phyloP scores from a whole-genome alignment of 2,888 invertebrate species.

The Pseudococcus viburni region DNA sequence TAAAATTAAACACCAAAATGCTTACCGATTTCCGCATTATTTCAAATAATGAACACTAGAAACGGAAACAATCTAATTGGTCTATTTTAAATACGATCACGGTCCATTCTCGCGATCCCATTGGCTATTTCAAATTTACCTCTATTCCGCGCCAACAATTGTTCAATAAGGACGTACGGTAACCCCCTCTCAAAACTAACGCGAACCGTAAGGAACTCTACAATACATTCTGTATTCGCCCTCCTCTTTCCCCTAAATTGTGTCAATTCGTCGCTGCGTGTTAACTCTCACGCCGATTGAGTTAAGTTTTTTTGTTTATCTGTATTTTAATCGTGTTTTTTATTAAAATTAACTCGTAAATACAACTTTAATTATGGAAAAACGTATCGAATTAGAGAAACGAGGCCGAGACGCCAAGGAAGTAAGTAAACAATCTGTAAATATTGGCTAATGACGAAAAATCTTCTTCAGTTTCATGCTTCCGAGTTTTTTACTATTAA shows the following conservation, averaged over 20 bases:
- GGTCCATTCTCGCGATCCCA: neutral
- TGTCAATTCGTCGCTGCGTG: conserved; percentile 66
- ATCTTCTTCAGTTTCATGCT: conserved; percentile 27
- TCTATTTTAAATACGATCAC: conserved; percentile 13
- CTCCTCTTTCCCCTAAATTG: conserved; percentile 55
- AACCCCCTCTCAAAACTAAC: conserved; percentile 60
- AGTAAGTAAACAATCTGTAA: conserved; percentile 76
- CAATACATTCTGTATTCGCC: conserved; percentile 60
- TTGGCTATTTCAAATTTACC: conserved; percentile 44
- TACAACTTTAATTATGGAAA: conserved; percentile 81
- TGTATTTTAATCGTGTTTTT: conserved; percentile 42
- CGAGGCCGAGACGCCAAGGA: conserved; percentile 90
- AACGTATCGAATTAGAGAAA: conserved; percentile 94
- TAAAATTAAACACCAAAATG: neutral
- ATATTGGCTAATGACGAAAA: conserved; percentile 22
- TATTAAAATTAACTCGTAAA: conserved; percentile 36
- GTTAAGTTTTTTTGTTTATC: conserved; percentile 59
- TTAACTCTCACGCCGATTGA: conserved; percentile 65
- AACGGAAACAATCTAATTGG: conserved; percentile 28
- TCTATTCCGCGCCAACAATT: conserved; percentile 57
- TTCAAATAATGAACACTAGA: conserved; percentile 48
- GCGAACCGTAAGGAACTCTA: conserved; percentile 58
- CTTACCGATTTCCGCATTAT: conserved; percentile 43
- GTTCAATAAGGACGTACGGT: conserved; percentile 58
- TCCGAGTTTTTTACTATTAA: conserved; percentile 1